Evolutionary conservation across 2,113 vertebrate genomes (phyloP).

Genomic region (Myocastor coypus): DNA sequence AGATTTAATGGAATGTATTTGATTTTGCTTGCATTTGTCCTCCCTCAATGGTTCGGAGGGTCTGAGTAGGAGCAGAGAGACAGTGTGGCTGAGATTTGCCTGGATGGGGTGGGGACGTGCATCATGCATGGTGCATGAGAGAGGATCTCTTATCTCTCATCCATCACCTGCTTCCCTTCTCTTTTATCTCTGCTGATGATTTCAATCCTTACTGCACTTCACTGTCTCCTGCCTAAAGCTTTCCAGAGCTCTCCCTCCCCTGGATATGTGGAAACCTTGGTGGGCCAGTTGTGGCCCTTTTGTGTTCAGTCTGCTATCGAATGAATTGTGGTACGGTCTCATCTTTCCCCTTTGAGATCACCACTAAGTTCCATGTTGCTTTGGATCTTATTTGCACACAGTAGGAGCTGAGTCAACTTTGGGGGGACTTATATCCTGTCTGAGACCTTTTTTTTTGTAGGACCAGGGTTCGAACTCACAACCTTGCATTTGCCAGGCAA

Average conservation of each 20-base stretch:
- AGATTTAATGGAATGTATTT: conserved; percentile 45
- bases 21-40: conserved; percentile 58
- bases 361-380: conserved; percentile 26
- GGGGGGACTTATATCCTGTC: not conserved
- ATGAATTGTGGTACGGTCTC: conserved; percentile 16
- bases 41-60: not conserved
- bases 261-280: conserved; percentile 12
- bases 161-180: conserved; percentile 18
- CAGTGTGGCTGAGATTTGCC: conserved; percentile 45
- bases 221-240: not conserved
- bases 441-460: not conserved
- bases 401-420: conserved; percentile 11
- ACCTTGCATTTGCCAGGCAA: too few species aligned
- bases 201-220: not conserved
- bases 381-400: conserved; percentile 16
- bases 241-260: not conserved
- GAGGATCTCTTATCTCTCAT: not conserved
- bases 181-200: not conserved
- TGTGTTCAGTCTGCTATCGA: not conserved
- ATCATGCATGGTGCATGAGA: not conserved
- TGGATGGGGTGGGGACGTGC: not conserved
- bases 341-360: conserved; percentile 28
- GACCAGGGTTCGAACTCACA: too few species aligned
- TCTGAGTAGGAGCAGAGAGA: conserved; percentile 34
- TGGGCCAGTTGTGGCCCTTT: not conserved